Conservation (phyloP, 2,888 invertebrate species). For the Urechis unicinctus region DNA sequence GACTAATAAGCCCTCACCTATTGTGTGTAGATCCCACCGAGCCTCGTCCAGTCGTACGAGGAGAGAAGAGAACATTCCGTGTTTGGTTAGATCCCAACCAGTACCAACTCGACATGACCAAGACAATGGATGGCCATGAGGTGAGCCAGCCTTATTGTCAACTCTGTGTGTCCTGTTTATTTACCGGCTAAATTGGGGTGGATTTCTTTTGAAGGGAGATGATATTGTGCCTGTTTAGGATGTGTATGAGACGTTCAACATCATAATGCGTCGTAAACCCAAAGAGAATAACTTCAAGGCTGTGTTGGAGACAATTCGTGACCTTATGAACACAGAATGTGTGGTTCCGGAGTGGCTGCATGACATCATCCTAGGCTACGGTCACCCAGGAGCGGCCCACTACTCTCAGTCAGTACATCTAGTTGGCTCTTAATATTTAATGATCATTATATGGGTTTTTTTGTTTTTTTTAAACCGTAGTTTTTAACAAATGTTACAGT, state of each 20-base stretch:
- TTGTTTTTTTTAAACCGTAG: conserved; percentile 1
- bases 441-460: conserved; percentile 18
- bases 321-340: conserved; percentile 86
- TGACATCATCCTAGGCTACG: conserved; percentile 88
- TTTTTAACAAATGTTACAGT: too few relatives aligned
- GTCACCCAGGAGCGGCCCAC: conserved; percentile 94
- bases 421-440: background rate
- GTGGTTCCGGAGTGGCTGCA: conserved; percentile 55
- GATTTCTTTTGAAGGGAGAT: too few relatives aligned
- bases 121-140: conserved; percentile 69
- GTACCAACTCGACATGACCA: conserved; percentile 81
- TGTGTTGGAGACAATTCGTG: conserved; percentile 94
- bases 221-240: conserved; percentile 43
- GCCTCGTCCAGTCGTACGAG: conserved; percentile 75
- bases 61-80: conserved; percentile 84
- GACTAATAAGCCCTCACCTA: background rate
- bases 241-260: conserved; percentile 71
- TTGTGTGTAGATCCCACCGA: too few relatives aligned
- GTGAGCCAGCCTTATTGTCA: conserved; percentile 49
- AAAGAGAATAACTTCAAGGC: conserved; percentile 99
- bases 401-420: conserved; percentile 63
- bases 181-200: too few relatives aligned
- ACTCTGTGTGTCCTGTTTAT: background rate
- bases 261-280: conserved; percentile 95
- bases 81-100: conserved; percentile 96